Evolutionary conservation across 2,113 vertebrate species (phyloP), one percentile per base, ranked within the genome.

Genomic region (Odocoileus hemionus): DNA sequence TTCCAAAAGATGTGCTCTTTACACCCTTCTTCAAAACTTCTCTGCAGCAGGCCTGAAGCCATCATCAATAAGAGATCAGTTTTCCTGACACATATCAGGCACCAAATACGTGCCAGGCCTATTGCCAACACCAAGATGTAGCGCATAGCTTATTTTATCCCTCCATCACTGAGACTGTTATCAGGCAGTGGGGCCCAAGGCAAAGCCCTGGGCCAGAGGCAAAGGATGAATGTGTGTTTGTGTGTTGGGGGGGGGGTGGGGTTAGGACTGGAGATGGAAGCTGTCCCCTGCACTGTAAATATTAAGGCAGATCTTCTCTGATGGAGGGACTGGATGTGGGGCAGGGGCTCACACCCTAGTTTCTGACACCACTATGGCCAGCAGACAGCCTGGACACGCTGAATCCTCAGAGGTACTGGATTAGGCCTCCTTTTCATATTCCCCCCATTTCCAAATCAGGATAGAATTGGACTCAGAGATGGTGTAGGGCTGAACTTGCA

Each of bases 191-290:
- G 33, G 50, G 74, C 43, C 15, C 3, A 5, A 16, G 16, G 55
- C 33, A 76, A 39, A 89, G 43, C 25, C 47, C 25, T 19, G 67
- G 64, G 11, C 30, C 54, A 54, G 36, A 67, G 39, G 39, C 10
- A 28, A 87, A 74, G n/a, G 47, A 26, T 55, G 39, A 43, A 3
- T 6, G 14, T 14, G 7, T 1, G 39, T 30, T 21, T 33, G 21
- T 47, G 3, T 52, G 2, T 9, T 26, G n/a, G 7, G 3, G 45
- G 7, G 3, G 45, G 12, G 26, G 10, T 7, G 3, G 64, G 21
- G 7, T 25, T n/a, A 79, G 54, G n/a, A 16, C 15, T 60, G 7
- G 6, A 16, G 8, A 1, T 70, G 9, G 26, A 58, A 93, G 19
- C 13, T 14, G 2, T 8, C 30, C 25, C 52, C 79, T 86, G 45